These are phyloP conservation scores for Malacoctenus gilli DNA, from an alignment of 2,797 vertebrate genomes.

Conservation along the genomic window DNA sequence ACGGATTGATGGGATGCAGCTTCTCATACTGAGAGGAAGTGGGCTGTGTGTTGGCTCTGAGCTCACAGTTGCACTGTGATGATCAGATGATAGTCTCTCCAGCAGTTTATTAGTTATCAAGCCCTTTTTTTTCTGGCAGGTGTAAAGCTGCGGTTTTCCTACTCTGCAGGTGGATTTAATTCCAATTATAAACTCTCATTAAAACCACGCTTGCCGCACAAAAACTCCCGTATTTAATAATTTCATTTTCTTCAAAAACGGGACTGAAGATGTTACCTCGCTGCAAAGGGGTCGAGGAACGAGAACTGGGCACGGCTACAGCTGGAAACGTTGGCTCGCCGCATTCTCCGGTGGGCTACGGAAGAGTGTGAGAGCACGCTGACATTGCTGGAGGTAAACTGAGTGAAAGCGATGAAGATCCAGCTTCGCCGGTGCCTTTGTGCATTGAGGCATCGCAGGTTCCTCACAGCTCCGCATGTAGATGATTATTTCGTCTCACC, in stretches of 20 bases:
- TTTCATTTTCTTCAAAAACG: too few relatives aligned
- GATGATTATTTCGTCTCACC: background rate
- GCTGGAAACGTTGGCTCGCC: too few relatives aligned
- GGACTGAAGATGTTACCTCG: too few relatives aligned
- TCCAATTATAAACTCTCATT: background rate
- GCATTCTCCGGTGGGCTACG: too few relatives aligned
- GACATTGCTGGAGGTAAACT: too few relatives aligned
- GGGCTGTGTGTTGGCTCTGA: constrained; percentile 39
- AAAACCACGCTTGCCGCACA: too few relatives aligned
- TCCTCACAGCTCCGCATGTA: background rate
- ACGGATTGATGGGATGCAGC: constrained; percentile 46
- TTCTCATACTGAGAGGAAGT: constrained; percentile 50
- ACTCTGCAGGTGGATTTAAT: constrained; percentile 1
- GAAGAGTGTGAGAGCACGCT: too few relatives aligned
- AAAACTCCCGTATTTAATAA: too few relatives aligned
- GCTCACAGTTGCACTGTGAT: constrained; percentile 30
- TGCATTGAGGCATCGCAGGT: background rate
- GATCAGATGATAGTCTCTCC: constrained; percentile 26
- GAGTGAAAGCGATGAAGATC: background rate
- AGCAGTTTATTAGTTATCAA: constrained; percentile 28
- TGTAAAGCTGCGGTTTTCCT: constrained; percentile 17
- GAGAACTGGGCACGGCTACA: too few relatives aligned
- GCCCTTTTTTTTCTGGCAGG: constrained; percentile 1
- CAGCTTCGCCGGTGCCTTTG: too few relatives aligned
- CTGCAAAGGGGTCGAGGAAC: too few relatives aligned